Evolutionary conservation across 2,797 vertebrate genomes (phyloP), one percentile per base, ranked within the genome.

Genomic region (Buceros bicornis): DNA sequence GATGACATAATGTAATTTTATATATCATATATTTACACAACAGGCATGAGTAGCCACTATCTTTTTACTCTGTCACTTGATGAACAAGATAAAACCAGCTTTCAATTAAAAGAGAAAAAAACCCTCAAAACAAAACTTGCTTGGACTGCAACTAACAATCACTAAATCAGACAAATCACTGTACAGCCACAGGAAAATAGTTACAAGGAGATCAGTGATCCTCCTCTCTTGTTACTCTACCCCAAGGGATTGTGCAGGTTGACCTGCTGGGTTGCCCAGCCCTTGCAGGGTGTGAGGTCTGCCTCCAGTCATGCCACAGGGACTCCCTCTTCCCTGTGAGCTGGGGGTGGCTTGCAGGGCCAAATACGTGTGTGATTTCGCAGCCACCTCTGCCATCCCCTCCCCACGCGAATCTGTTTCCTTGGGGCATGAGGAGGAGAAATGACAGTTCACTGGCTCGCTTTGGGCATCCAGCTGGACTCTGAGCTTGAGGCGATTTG

Each of bases 1-100:
- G 95, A 92, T 97, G 95, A 82, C 77, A 50, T 82, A 94, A 93
- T 56, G 57, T 93, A 91, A 85, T 88, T 92, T 84, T 92, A 67
- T 87, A 92, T 92, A 90, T 74, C 82, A 86, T 86, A 84, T 96
- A 97, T 95, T 96, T 96, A 97, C 91, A 95, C 62, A 82, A 83
- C 35, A 91, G 93, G 85, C 73, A 83, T 10, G 3, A 91, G 76
- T 94, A 95, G 87, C 73, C 74, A 89, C 57, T 94, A 76, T 93
- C 86, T 83, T 85, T 92, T 94, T 83, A 96, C 91, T 91, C 35
- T 33, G 69, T 89, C 81, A 93, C 85, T 58, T 60, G 84, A 82
- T 61, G 93, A 72, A 96, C 93, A 84, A 95, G 87, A 93, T 65
- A 85, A 95, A 97, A 91, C 20, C 53, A 81, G 66, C 50, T 85